These are phyloP conservation scores for Lottia scabra DNA, from an alignment of 2,888 invertebrate species.

Conservation along the genomic window DNA sequence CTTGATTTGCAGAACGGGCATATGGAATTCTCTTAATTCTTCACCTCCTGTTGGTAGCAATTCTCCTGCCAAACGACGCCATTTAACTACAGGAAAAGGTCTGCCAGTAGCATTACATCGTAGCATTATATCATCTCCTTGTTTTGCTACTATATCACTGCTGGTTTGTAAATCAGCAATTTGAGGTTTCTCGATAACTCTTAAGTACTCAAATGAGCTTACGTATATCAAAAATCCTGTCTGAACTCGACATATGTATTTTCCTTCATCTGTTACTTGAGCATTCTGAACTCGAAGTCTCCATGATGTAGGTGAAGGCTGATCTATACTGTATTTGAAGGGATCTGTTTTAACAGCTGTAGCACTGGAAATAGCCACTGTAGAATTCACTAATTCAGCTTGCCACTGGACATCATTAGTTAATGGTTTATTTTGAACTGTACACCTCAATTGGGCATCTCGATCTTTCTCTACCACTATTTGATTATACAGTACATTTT, in stretches of 20 bases:
- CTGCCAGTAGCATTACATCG: constrained; percentile 55
- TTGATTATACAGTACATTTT: constrained; percentile 27
- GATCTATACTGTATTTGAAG: constrained; percentile 54
- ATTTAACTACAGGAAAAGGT: constrained; percentile 52
- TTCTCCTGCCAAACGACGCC: constrained; percentile 57
- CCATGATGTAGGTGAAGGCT: constrained; percentile 56
- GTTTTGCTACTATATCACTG: constrained; percentile 51
- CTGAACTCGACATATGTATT: constrained; percentile 54
- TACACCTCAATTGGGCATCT: constrained; percentile 54
- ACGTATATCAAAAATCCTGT: constrained; percentile 50
- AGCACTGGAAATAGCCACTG: constrained; percentile 40
- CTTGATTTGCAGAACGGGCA: constrained; percentile 37
- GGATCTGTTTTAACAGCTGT: constrained; percentile 48
- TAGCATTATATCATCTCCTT: constrained; percentile 47
- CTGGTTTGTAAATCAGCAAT: constrained; percentile 57
- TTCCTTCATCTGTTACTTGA: constrained; percentile 50
- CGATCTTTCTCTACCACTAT: constrained; percentile 45
- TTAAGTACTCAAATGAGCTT: constrained; percentile 36
- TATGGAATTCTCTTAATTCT: constrained; percentile 44
- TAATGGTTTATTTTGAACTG: constrained; percentile 52
- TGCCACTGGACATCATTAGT: constrained; percentile 38
- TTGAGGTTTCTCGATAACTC: constrained; percentile 49
- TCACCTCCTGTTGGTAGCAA: constrained; percentile 55
- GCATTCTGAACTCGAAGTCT: constrained; percentile 56
- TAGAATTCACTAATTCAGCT: background rate